Evolutionary conservation across 1,140 invertebrate species (phyloP), one percentile per base, ranked within the genome.

Genomic region (Cylas formicarius): DNA sequence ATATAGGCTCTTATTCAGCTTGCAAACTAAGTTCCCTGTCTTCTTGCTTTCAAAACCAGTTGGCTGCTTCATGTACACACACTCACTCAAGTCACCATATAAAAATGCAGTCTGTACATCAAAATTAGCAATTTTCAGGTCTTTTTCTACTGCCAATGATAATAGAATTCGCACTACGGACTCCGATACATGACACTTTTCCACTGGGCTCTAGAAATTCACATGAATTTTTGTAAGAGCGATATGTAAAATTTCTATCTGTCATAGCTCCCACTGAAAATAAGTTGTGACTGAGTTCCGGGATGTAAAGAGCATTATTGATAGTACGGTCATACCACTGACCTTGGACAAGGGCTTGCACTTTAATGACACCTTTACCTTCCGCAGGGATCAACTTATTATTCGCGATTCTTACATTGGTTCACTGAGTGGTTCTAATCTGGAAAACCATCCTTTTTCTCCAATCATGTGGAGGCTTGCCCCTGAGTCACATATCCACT

Each of bases 51-150:
- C 44, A 29, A 58, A 60, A 6, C 60, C 61, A 32, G 52, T 50
- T 32, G 67, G 67, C 55, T 50, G 63, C 26, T 52, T 47, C 61
- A 70, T 68, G 58, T 56, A 73, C 5, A 71, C 52, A 7, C 53
- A 52, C 53, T 72, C 66, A n/a, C 67, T 51, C 21, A 66, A 54
- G 28, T 55, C 45, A 9, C 60, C 70, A 57, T 70, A 61, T 45
- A 67, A 55, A 50, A 66, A 72, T 0, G 69, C 68, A 14, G 63
- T 64, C 21, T 56, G 61, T 1, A 62, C 54, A 50, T 70, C 68
- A 38, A 65, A 54, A 14, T 67, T 64, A 40, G 56, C 31, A 19
- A 62, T 48, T 19, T 57, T 23, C 31, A 65, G 46, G 53, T 61
- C 47, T 50, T 48, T 55, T 56, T n/a, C n/a, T 60, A 39, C 58